phyloP scores from a whole-genome alignment of 2,797 vertebrate species.

The Anguilla megastoma region DNA sequence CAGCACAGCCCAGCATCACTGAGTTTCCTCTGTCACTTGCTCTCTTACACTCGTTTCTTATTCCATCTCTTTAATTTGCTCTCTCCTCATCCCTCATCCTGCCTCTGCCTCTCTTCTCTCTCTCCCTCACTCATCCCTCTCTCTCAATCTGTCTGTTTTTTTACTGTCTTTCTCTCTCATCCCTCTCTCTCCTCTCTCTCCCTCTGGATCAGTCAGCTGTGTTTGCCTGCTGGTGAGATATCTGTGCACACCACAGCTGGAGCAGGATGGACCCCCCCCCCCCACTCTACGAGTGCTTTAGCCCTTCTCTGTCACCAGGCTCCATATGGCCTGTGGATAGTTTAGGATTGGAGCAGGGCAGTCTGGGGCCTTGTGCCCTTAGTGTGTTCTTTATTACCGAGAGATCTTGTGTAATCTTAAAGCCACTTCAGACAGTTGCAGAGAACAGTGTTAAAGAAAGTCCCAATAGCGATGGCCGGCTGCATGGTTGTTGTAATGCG shows the following conservation, averaged over 20 bases:
- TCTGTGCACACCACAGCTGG: conserved; percentile 47
- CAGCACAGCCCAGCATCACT: not conserved
- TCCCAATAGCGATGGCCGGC: not conserved
- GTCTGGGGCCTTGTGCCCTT: conserved; percentile 31
- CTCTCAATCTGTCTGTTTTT: not conserved
- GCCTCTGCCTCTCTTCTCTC: not conserved
- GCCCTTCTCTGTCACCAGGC: conserved; percentile 47
- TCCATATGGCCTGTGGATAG: conserved; percentile 51
- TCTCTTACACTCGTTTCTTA: not conserved
- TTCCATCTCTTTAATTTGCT: not conserved
- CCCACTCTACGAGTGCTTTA: conserved; percentile 40
- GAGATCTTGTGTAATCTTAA: conserved; percentile 20
- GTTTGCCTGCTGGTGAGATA: conserved; percentile 31
- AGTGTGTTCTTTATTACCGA: conserved; percentile 34
- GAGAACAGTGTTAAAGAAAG: conserved; percentile 14
- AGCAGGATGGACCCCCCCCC: conserved; percentile 37
- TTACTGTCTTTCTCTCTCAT: not conserved
- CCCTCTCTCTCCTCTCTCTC: not conserved
- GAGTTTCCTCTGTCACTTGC: not conserved
- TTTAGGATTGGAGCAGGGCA: conserved; percentile 35
- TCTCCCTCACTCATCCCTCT: not conserved
- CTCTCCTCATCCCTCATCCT: not conserved
- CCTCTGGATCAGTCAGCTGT: conserved; percentile 19
- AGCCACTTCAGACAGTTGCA: conserved; percentile 8
- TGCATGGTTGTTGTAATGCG: not conserved